A percentile compares a stretch with the other conserved stretches of the same genome.
Conservation (phyloP, 2,888 invertebrate species). For the Lepidonotus clava region DNA sequence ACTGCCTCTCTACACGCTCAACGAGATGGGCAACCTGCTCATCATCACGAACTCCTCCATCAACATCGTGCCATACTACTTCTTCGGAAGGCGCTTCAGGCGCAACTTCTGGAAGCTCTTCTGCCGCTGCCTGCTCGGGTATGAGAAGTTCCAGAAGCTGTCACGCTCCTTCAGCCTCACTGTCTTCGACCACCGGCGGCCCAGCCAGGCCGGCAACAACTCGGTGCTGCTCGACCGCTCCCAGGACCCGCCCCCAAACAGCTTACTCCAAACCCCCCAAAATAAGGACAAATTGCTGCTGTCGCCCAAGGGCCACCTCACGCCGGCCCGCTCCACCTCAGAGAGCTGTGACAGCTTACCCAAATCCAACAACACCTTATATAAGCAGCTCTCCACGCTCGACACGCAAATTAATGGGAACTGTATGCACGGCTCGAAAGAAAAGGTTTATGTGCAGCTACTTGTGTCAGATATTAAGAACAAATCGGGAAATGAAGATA, state of each 20-base stretch:
- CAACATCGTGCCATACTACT: slow-evolving; percentile 80
- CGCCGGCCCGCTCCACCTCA: not conserved
- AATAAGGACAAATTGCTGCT: not conserved
- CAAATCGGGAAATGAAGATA: not conserved
- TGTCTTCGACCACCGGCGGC: slow-evolving; percentile 40
- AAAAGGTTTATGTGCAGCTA: slow-evolving; percentile 11
- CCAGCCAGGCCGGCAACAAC: slow-evolving; percentile 19
- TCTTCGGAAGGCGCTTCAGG: slow-evolving; percentile 79
- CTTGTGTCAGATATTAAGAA: not conserved
- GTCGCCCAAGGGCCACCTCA: no score
- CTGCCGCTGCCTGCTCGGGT: slow-evolving; percentile 72
- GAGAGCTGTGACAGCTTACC: not conserved
- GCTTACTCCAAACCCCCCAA: not conserved
- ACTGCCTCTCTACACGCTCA: slow-evolving; percentile 72
- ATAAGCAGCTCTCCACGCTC: not conserved
- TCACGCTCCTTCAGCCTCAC: slow-evolving; percentile 57
- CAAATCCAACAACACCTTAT: not conserved
- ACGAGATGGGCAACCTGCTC: slow-evolving; percentile 79
- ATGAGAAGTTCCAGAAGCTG: slow-evolving; percentile 55
- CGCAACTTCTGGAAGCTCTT: slow-evolving; percentile 77
- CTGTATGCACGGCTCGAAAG: not conserved
- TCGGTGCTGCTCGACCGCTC: not conserved
- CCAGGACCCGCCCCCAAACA: not conserved
- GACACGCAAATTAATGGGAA: slow-evolving; percentile 21
- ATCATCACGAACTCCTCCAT: slow-evolving; percentile 79